Evolutionary conservation across 2,888 invertebrate species (phyloP).

Genomic region (Deilephila porcellus): DNA sequence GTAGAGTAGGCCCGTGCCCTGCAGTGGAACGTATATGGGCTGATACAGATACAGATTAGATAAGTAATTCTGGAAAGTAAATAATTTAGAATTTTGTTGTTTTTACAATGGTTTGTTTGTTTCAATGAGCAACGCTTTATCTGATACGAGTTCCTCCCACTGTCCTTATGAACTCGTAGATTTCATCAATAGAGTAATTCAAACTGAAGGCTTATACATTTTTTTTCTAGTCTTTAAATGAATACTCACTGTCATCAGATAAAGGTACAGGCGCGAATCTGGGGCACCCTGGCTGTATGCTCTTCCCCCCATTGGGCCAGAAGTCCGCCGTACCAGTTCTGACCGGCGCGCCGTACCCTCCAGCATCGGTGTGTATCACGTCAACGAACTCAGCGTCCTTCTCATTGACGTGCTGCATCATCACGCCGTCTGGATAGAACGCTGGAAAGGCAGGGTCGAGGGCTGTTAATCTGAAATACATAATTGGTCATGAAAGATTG

Average conservation of each 20-base stretch:
- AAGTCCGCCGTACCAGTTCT: slow-evolving; percentile 85
- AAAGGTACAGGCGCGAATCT: slow-evolving; percentile 78
- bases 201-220: too few species aligned
- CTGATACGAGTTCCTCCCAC: too few species aligned
- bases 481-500: background rate
- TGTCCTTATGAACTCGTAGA: too few species aligned
- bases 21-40: too few species aligned
- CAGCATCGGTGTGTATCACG: slow-evolving; percentile 89
- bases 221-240: too few species aligned
- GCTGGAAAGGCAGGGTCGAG: slow-evolving; percentile 86
- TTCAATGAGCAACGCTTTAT: too few species aligned
- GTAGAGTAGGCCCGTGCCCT: too few species aligned
- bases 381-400: slow-evolving; percentile 86
- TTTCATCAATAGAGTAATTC: too few species aligned
- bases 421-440: slow-evolving; percentile 81
- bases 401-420: slow-evolving; percentile 79
- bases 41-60: too few species aligned
- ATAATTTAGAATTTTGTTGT: too few species aligned
- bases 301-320: slow-evolving; percentile 86
- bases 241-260: slow-evolving; percentile 77
- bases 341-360: slow-evolving; percentile 85
- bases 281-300: slow-evolving; percentile 86
- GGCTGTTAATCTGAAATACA: slow-evolving; percentile 80
- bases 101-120: too few species aligned
- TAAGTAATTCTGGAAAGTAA: too few species aligned